Percentiles rank a stretch among this genome's conserved stretches.
Evolutionary conservation across 2,888 invertebrate species (phyloP).

Genomic region (Drosophila neonasuta): DNA sequence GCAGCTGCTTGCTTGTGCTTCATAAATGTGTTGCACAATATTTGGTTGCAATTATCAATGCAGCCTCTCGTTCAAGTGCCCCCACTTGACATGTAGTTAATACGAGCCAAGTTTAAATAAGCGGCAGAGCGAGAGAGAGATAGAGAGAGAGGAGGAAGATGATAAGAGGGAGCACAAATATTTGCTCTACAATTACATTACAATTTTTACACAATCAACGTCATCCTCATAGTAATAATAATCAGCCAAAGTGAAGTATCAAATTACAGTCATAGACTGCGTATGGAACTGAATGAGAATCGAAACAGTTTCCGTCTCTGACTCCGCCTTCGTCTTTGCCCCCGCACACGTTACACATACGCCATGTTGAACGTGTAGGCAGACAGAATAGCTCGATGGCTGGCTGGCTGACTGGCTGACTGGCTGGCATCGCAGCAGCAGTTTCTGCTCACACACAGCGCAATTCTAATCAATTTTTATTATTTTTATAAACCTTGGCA

Average conservation of each 20-base stretch:
- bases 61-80: conserved; percentile 37
- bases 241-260: conserved; percentile 78
- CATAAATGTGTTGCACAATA: conserved; percentile 39
- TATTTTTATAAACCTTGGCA: conserved; percentile 75
- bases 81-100: conserved; percentile 62
- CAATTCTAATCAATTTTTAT: conserved; percentile 82
- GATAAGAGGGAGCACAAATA: conserved; percentile 19
- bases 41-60: conserved; percentile 58
- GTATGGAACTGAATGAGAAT: conserved; percentile 61
- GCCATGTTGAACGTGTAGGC: conserved; percentile 18
- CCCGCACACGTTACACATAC: conserved; percentile 39
- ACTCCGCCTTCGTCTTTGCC: neutral
- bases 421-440: conserved; percentile 20
- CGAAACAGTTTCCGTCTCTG: conserved; percentile 47
- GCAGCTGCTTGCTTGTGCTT: conserved; percentile 9
- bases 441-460: conserved; percentile 40
- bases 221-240: conserved; percentile 74
- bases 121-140: neutral
- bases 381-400: conserved; percentile 14
- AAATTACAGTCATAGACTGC: conserved; percentile 65
- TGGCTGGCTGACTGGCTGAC: no score
- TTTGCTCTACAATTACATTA: conserved; percentile 71
- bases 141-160: neutral
- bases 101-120: conserved; percentile 56
- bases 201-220: conserved; percentile 77